phyloP scores from a whole-genome alignment of 1,140 invertebrate genomes.

The Acromyrmex echinatior region DNA sequence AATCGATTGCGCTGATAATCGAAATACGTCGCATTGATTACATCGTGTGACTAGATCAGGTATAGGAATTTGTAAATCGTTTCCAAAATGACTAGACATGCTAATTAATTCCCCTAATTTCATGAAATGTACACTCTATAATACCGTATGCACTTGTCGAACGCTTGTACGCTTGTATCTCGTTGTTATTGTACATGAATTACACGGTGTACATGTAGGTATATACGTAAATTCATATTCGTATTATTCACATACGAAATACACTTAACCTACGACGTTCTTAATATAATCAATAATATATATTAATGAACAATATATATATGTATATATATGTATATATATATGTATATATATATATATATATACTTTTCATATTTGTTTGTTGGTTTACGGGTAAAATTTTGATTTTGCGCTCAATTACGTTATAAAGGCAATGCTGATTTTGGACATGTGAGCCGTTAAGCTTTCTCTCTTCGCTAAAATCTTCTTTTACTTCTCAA shows the following conservation, averaged over 20 bases:
- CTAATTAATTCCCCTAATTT: conserved; percentile 67
- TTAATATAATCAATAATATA: conserved; percentile 77
- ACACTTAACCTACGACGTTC: conserved; percentile 70
- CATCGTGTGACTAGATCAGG: conserved; percentile 80
- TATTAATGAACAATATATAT: conserved; percentile 75
- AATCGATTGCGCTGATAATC: conserved; percentile 57
- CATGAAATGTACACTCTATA: conserved; percentile 58
- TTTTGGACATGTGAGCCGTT: conserved; percentile 51
- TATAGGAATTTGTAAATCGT: conserved; percentile 77
- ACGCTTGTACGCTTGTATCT: conserved; percentile 46
- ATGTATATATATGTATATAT: conserved; percentile 76
- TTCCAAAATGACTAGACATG: conserved; percentile 80
- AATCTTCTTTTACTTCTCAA: conserved; percentile 20
- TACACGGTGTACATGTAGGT: conserved; percentile 57
- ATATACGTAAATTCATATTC: conserved; percentile 61
- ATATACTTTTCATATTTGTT: conserved; percentile 73
- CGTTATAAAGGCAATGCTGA: conserved; percentile 83
- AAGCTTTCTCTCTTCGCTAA: conserved; percentile 30
- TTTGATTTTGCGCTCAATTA: conserved; percentile 86
- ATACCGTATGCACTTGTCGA: conserved; percentile 65
- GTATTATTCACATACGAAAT: conserved; percentile 72
- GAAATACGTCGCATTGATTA: conserved; percentile 66
- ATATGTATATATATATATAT: conserved; percentile 76
- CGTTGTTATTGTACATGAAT: conserved; percentile 75
- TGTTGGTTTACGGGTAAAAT: conserved; percentile 80